These are phyloP conservation scores for Pomatostomus ruficeps DNA, from an alignment of 2,113 vertebrate genomes.

Conservation along the genomic window DNA sequence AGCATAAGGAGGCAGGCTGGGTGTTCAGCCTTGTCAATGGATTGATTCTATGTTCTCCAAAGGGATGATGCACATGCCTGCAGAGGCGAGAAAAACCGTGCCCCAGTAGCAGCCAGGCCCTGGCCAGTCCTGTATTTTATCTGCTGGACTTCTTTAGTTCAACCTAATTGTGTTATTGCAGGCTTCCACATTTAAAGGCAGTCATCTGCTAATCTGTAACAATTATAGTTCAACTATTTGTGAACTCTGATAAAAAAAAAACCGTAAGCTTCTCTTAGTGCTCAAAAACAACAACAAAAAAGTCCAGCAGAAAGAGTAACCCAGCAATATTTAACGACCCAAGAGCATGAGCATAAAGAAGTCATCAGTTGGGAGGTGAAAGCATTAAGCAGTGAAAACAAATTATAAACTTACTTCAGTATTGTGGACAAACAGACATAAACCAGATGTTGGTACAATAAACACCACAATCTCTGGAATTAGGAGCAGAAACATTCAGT, in stretches of 20 bases:
- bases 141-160: background rate
- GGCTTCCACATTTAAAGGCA: background rate
- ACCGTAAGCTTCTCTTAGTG: background rate
- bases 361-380: background rate
- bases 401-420: background rate
- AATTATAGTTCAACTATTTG: background rate
- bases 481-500: background rate
- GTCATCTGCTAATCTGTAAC: background rate
- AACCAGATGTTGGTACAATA: slow-evolving; percentile 16
- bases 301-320: background rate
- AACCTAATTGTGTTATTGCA: background rate
- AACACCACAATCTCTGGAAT: background rate
- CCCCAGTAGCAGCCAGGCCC: background rate
- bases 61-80: background rate
- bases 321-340: background rate
- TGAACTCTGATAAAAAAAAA: background rate
- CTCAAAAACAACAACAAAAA: background rate
- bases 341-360: background rate
- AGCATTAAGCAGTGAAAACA: background rate
- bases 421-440: background rate
- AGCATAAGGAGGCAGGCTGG: background rate
- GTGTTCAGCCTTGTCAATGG: background rate
- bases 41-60: background rate
- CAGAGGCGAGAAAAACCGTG: background rate
- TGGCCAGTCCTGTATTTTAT: background rate